Evolutionary conservation across 2,888 invertebrate species (phyloP).

Genomic region (Drosophila silvestris): DNA sequence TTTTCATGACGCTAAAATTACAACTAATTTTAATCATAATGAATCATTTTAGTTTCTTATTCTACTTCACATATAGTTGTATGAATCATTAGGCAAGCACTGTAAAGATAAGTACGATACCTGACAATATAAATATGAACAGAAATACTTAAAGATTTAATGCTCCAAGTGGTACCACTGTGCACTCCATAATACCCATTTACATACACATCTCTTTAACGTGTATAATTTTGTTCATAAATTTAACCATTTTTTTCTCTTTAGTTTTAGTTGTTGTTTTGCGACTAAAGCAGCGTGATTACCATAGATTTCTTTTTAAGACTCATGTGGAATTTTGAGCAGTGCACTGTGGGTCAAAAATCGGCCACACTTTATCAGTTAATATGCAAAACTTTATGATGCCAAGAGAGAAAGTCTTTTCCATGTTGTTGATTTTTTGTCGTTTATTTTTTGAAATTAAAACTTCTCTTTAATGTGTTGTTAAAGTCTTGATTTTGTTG

Average conservation of each 20-base stretch:
- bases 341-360: slow-evolving; percentile 22
- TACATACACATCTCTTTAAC: slow-evolving; percentile 1
- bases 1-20: too few species aligned
- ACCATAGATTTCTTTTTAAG: slow-evolving; percentile 16
- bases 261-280: background rate
- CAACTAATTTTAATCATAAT: too few species aligned
- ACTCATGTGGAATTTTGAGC: background rate
- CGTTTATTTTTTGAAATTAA: background rate
- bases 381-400: background rate
- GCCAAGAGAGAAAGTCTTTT: background rate
- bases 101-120: background rate
- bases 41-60: too few species aligned
- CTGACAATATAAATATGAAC: background rate
- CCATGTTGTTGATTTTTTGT: background rate
- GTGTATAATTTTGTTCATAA: slow-evolving; percentile 16
- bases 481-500: background rate
- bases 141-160: background rate
- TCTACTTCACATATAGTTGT: too few species aligned
- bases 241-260: slow-evolving; percentile 11
- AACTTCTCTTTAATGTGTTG: background rate
- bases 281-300: background rate
- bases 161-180: slow-evolving; percentile 31
- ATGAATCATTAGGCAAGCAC: too few species aligned
- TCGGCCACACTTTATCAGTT: background rate
- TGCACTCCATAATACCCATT: slow-evolving; percentile 26